phyloP scores from a whole-genome alignment of 2,888 invertebrate genomes.

The Mythimna ferrago region DNA sequence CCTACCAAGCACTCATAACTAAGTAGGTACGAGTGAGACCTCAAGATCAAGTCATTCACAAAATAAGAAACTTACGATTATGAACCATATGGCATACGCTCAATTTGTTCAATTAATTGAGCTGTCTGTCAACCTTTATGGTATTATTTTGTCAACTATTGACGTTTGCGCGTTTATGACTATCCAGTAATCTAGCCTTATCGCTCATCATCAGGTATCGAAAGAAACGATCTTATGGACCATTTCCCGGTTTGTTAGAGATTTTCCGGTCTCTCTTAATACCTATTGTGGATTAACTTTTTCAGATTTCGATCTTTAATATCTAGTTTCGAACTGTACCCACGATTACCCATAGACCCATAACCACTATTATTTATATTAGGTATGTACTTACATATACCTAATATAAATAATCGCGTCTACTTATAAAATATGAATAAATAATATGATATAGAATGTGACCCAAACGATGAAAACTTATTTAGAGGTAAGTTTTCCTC shows the following conservation, averaged over 20 bases:
- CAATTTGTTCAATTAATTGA: neutral
- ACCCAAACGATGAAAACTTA: too few species aligned
- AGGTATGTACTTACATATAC: neutral
- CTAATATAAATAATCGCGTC: neutral
- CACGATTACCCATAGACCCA: too few species aligned
- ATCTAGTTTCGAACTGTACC: conserved; percentile 4
- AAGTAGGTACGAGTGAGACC: neutral
- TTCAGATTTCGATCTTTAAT: neutral
- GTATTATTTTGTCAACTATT: neutral
- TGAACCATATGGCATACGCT: neutral
- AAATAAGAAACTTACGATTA: conserved; percentile 1
- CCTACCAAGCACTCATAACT: neutral
- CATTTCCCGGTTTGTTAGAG: neutral
- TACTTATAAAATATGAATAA: conserved; percentile 5
- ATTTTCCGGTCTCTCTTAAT: too few species aligned
- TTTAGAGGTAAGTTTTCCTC: conserved; percentile 17
- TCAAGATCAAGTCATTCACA: neutral
- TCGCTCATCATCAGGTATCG: neutral
- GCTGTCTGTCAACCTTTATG: too few species aligned
- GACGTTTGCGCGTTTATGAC: neutral
- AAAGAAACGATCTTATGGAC: neutral
- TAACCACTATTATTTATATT: neutral
- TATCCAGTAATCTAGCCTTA: conserved; percentile 5
- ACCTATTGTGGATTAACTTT: neutral
- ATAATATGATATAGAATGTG: too few species aligned